Evolutionary conservation across 2,113 vertebrate species (phyloP), one percentile per base, ranked within the genome.

Genomic region (Mohoua ochrocephala): DNA sequence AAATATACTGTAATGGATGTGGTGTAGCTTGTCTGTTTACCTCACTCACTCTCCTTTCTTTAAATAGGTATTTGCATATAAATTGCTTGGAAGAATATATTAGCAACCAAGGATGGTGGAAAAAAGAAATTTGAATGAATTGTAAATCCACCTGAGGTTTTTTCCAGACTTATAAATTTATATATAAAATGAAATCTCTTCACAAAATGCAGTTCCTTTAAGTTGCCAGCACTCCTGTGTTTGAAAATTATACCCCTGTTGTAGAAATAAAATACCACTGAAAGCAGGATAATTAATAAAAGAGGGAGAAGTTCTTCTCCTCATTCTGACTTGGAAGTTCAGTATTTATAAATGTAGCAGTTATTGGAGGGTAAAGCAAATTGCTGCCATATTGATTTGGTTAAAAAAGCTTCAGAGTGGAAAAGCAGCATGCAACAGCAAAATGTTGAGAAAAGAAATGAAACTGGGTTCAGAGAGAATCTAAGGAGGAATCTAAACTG

Each of bases 61-160:
- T 79, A 93, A 97, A 97, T 94, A 97, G 97, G 87, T 77, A 96
- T 98, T 98, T 97, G 63, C 94, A 97, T 97, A 92, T 93, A 97
- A 96, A 97, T 97, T 97, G 73, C 63, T 93, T 96, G 91, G 77
- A 93, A 93, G 57, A 91, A 50, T 95, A 54, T 90, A 63, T 95
- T 96, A 93, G n/a, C 65, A 93, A 76, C 39, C 41, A 67, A 89
- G 73, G 70, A 93, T 65, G 35, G 71, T 63, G 45, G 75, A 56
- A 91, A 86, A 84, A 93, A 75, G n/a, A 63, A 91, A 41, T 92
- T 7, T 75, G 50, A 97, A 96, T 93, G n/a, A 94, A 96, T 97
- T 95, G 47, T 89, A 97, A 97, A 96, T 68, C 37, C 63, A 88
- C 54, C 77, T 81, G 56, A 93, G 35, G 9, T 2, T 93, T 83